A percentile compares a stretch with the other conserved stretches of the same genome.
Conservation (phyloP, 1,140 invertebrate species). For the Drosophila auraria region DNA sequence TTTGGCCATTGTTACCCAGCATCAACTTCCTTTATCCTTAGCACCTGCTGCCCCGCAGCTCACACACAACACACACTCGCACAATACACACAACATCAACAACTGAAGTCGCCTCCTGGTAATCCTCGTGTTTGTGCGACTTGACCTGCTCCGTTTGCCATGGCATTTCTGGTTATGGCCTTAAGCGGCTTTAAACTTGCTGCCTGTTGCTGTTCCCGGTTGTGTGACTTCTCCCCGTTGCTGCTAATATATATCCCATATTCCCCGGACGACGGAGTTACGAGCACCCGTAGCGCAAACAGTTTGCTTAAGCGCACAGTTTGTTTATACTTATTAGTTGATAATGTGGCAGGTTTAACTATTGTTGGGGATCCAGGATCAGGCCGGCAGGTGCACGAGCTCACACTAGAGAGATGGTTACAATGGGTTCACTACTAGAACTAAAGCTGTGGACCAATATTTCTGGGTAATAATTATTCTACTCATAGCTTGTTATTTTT, state of each 20-base stretch:
- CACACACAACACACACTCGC: neutral
- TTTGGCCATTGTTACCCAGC: conserved; percentile 74
- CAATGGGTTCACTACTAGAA: neutral
- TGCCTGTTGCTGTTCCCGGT: conserved; percentile 66
- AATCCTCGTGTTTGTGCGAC: conserved; percentile 80
- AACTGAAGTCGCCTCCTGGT: conserved; percentile 51
- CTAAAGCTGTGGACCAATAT: neutral
- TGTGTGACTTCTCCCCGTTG: conserved; percentile 51
- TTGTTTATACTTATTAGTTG: conserved; percentile 80
- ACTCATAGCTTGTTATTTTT: neutral
- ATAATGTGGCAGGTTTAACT: conserved; percentile 57
- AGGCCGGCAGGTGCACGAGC: conserved; percentile 13
- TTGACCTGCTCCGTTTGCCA: conserved; percentile 79
- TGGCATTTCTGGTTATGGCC: conserved; percentile 75
- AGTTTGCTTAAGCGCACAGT: conserved; percentile 70
- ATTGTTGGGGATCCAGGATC: neutral
- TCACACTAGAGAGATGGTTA: neutral
- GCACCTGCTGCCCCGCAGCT: conserved; percentile 54
- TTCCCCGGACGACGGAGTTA: conserved; percentile 27
- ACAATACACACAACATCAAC: conserved; percentile 20
- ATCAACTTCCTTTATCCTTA: conserved; percentile 40
- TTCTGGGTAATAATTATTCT: neutral
- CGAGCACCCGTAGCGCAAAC: conserved; percentile 46
- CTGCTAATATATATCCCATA: conserved; percentile 40
- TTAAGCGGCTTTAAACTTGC: conserved; percentile 81